Base-by-base conservation (phyloP, 2,797 vertebrate genomes). In the Choloepus didactylus region DNA sequence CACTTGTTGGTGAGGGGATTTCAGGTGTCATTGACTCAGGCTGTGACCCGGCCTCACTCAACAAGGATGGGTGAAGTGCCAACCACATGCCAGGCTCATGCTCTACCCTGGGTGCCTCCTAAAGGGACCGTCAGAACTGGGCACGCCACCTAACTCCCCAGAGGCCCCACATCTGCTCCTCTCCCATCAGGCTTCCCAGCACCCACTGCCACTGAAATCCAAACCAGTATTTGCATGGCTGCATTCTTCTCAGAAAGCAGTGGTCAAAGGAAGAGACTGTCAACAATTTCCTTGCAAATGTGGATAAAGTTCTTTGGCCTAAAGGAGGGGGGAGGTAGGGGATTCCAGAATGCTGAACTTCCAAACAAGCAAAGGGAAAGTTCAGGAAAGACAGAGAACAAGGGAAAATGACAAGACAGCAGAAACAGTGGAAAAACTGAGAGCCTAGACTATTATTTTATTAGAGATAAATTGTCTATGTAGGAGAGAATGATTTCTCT, bases 341-440 rank as follows among this genome's bases (percentile, higher is more conserved):
- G 12, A 77, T 87, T 92, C 89, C 69, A 69, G 64, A 91, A 93
- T 59, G 31, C 6, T 46, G 46, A 75, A 3, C 25, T 95, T 89
- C 21, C 46, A 66, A 72, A 69, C 64, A 91, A 89, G 54, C n/a
- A 54, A 72, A 92, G 1, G 7, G 3, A 31, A 60, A 23, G n/a
- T 79, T 6, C 16, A 87, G 2, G 46, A 23, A 49, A 46, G 35
- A 67, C 0, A n/a, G 46, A 81, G 44, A 41, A 6, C 31, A 27
- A 51, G 9, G n/a, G n/a, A 77, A 60, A 94, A 18, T 6, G 62
- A 84, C 62, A 59, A 72, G 76, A 86, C 8, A n/a, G 64, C 60
- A 95, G 62, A 89, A 89, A 38, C 3, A 9, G 46, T 15, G 9
- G 29, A 51, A 44, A 76, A 80, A 35, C 29, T 46, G 59, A 70